phyloP scores from a whole-genome alignment of 2,113 vertebrate genomes.

The Hippocampus barbouri region DNA sequence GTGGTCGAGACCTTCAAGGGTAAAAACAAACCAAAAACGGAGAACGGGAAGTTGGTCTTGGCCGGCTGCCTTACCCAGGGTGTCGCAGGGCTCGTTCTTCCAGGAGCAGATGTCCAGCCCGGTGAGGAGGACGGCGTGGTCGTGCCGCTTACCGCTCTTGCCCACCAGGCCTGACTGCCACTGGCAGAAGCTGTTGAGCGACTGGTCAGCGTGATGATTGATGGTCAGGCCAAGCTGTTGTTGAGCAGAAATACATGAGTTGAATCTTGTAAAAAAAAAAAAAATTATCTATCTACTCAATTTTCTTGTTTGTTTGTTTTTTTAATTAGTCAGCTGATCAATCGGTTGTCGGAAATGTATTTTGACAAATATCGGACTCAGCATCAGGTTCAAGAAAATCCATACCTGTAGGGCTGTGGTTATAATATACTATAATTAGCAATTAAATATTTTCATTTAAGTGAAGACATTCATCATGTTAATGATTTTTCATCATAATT shows the following conservation, averaged over 20 bases:
- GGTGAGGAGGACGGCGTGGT: constrained; percentile 92
- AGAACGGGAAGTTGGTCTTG: background rate
- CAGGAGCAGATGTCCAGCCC: constrained; percentile 98
- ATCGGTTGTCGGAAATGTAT: no score
- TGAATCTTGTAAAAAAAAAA: background rate
- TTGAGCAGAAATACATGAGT: background rate
- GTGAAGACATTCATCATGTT: no score
- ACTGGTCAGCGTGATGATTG: constrained; percentile 94
- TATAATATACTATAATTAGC: no score
- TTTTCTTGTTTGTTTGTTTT: no score
- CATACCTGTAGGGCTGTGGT: no score
- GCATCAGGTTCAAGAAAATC: no score
- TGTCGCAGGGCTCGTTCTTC: constrained; percentile 98
- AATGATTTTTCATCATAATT: no score
- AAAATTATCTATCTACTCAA: no score
- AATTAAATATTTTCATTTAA: no score
- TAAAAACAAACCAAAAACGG: constrained; percentile 3
- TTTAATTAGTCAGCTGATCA: no score
- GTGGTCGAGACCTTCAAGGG: background rate
- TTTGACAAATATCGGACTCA: no score
- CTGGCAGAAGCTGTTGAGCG: constrained; percentile 96
- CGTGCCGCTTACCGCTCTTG: constrained; percentile 89
- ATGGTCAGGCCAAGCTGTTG: constrained; percentile 83
- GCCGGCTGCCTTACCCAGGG: constrained; percentile 78
- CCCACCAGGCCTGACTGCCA: constrained; percentile 92